These are phyloP conservation scores for Keiferia lycopersicella DNA, from an alignment of 2,888 invertebrate species.

Conservation along the genomic window DNA sequence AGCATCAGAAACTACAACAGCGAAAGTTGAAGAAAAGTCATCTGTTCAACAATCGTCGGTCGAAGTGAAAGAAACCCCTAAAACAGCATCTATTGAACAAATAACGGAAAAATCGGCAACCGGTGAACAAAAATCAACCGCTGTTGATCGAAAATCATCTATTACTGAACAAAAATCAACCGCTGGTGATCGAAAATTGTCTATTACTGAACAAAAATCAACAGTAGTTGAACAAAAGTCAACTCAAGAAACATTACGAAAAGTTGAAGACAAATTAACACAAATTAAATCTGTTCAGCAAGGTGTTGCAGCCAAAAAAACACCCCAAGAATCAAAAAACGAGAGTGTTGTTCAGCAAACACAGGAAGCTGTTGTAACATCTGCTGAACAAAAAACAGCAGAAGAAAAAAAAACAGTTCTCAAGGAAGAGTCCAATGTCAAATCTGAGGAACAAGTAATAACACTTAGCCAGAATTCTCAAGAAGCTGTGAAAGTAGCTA, in stretches of 20 bases:
- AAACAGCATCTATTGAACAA: slow-evolving; percentile 34
- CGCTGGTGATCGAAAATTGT: slow-evolving; percentile 27
- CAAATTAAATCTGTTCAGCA: slow-evolving; percentile 25
- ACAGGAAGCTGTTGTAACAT: slow-evolving; percentile 21
- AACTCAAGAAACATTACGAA: slow-evolving; percentile 35
- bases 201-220: slow-evolving; percentile 19
- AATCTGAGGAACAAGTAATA: slow-evolving; percentile 7
- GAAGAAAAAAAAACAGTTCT: slow-evolving; percentile 25
- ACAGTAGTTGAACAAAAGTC: slow-evolving; percentile 27
- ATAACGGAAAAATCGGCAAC: slow-evolving; percentile 21
- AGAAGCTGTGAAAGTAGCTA: slow-evolving; percentile 8
- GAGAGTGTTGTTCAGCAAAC: slow-evolving; percentile 35
- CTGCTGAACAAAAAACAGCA: slow-evolving; percentile 33
- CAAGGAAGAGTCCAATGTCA: slow-evolving; percentile 11
- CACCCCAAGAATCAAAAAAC: slow-evolving; percentile 29
- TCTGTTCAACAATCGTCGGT: slow-evolving; percentile 34
- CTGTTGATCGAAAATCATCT: slow-evolving; percentile 29
- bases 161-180: slow-evolving; percentile 22
- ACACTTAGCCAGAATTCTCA: slow-evolving; percentile 11
- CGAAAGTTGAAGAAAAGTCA: slow-evolving; percentile 41
- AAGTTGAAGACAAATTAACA: slow-evolving; percentile 31
- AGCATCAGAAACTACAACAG: slow-evolving; percentile 32
- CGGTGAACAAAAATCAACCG: slow-evolving; percentile 29
- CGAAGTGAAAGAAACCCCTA: slow-evolving; percentile 30
- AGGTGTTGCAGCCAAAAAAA: slow-evolving; percentile 24